Percentiles rank a stretch among this genome's conserved stretches.
Conservation (phyloP, 2,888 invertebrate species). For the Nemotelus nigrinus region DNA sequence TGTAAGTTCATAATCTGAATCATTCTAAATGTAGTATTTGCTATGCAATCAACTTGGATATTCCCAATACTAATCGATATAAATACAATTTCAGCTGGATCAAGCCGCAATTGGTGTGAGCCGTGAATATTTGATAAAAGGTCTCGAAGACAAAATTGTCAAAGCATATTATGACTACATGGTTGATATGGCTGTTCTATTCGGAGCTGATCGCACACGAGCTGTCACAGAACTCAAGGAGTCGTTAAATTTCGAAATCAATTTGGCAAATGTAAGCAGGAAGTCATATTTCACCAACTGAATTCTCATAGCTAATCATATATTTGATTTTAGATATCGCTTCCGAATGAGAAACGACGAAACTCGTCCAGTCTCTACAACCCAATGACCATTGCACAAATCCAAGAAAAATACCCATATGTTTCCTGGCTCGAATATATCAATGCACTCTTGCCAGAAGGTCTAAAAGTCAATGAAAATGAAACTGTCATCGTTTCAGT, state of each 20-base stretch:
- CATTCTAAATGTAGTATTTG: too few species aligned
- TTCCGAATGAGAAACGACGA: constrained; percentile 88
- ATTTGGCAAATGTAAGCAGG: constrained; percentile 86
- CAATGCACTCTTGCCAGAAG: constrained; percentile 78
- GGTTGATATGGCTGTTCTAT: constrained; percentile 85
- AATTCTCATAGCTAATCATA: background rate
- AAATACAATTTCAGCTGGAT: constrained; percentile 73
- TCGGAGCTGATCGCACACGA: constrained; percentile 78
- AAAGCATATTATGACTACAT: constrained; percentile 86
- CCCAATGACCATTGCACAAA: constrained; percentile 82
- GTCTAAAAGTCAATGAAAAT: constrained; percentile 70
- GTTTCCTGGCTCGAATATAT: constrained; percentile 75
- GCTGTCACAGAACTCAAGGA: constrained; percentile 79
- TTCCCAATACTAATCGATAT: background rate
- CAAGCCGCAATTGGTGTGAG: constrained; percentile 86
- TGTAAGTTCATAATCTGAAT: constrained; percentile 67
- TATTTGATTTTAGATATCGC: constrained; percentile 73
- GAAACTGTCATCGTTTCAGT: constrained; percentile 88
- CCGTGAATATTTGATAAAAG: constrained; percentile 86
- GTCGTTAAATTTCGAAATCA: constrained; percentile 88
- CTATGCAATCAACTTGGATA: background rate
- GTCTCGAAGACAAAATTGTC: constrained; percentile 84
- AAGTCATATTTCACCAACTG: background rate
- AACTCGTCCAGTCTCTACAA: constrained; percentile 93
- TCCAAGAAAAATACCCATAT: constrained; percentile 78